These are phyloP conservation scores for Nomada fucata DNA, from an alignment of 2,888 invertebrate species.

Conservation along the genomic window DNA sequence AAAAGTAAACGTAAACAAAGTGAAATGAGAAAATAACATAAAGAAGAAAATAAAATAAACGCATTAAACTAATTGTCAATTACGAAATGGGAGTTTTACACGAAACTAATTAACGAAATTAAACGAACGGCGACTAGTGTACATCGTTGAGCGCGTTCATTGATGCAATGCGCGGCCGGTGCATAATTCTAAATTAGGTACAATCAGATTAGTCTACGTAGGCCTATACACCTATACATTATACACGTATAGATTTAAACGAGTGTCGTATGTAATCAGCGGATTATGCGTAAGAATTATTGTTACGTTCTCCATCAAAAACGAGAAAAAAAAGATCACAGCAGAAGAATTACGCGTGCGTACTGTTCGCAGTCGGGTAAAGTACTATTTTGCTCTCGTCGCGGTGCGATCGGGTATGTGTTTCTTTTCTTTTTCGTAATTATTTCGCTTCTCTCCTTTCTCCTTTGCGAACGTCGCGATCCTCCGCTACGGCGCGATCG, in stretches of 20 bases:
- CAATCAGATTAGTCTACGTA: constrained; percentile 67
- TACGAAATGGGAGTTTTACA: constrained; percentile 68
- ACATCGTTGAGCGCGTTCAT: constrained; percentile 44
- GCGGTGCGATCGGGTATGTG: background rate
- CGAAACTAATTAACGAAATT: constrained; percentile 47
- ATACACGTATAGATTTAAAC: constrained; percentile 8
- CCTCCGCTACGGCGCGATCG: background rate
- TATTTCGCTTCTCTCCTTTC: too few relatives aligned
- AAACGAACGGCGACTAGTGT: constrained; percentile 2
- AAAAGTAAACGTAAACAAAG: background rate
- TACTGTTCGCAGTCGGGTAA: constrained; percentile 36
- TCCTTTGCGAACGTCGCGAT: background rate
- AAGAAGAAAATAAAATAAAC: background rate
- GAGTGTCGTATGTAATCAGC: constrained; percentile 14
- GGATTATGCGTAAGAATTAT: background rate
- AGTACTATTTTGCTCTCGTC: constrained; percentile 53
- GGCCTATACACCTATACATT: constrained; percentile 51
- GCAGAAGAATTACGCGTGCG: background rate
- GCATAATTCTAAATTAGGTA: constrained; percentile 75
- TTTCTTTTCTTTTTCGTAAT: too few relatives aligned
- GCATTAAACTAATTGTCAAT: constrained; percentile 71
- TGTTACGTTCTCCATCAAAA: too few relatives aligned
- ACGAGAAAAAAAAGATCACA: background rate
- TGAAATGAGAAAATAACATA: constrained; percentile 27
- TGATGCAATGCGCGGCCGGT: constrained; percentile 71